A percentile compares a stretch with the other conserved stretches of the same genome.
phyloP scores from a whole-genome alignment of 2,113 vertebrate species.

The Pedionomus torquatus region DNA sequence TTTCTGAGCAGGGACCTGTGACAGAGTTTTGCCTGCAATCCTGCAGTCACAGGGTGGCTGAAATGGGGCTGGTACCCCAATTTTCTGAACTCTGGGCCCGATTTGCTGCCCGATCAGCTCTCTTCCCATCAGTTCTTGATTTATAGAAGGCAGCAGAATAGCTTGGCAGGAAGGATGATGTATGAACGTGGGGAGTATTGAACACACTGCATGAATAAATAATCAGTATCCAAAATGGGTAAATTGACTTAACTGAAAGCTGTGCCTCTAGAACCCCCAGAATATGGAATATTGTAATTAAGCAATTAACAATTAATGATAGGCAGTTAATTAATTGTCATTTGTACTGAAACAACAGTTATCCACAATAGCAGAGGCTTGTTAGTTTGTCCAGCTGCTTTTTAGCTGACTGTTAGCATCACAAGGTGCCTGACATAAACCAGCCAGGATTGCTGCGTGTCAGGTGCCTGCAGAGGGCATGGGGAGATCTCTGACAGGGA shows the following conservation, averaged over 20 bases:
- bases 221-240: neutral
- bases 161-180: neutral
- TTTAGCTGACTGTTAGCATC: neutral
- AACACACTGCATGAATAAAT: neutral
- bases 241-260: neutral
- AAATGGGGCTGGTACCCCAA: neutral
- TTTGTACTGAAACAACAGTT: neutral
- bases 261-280: neutral
- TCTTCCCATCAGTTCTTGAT: neutral
- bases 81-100: neutral
- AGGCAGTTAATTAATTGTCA: neutral
- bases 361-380: neutral
- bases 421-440: neutral
- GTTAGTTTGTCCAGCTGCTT: neutral
- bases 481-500: neutral
- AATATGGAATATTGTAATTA: neutral
- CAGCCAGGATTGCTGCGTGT: neutral
- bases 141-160: neutral
- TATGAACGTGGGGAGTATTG: neutral
- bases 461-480: neutral
- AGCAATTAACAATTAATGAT: neutral
- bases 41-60: neutral
- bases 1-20: neutral
- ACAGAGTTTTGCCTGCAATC: neutral
- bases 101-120: neutral